Conservation (phyloP, 64 coral and sea anemone genomes). For the Stichodactyla helianthus region DNA sequence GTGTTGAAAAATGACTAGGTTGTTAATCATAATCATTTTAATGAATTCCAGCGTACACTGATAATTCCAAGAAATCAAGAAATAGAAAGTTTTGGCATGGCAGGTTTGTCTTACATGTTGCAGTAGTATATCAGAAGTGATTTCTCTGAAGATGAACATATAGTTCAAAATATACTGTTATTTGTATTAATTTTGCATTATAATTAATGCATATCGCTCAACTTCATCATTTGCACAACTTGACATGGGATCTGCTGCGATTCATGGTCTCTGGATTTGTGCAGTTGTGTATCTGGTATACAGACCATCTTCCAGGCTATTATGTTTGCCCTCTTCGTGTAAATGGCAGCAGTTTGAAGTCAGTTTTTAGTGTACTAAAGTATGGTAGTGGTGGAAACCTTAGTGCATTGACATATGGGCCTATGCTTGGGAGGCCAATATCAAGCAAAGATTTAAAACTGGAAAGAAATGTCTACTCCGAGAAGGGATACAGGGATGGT, state of each 20-base stretch:
- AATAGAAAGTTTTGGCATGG: conserved; percentile 26
- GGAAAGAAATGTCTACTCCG: conserved; percentile 20
- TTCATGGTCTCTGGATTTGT: conserved; percentile 35
- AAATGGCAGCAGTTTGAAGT: conserved; percentile 52
- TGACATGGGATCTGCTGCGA: conserved; percentile 55
- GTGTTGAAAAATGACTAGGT: neutral
- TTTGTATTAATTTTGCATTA: no score
- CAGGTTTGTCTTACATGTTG: conserved; percentile 16
- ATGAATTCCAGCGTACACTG: conserved; percentile 3
- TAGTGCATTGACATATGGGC: conserved; percentile 13
- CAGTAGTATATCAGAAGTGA: no score
- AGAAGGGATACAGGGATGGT: conserved; percentile 42
- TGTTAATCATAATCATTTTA: neutral
- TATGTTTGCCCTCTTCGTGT: conserved; percentile 45
- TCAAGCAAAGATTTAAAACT: conserved; percentile 12
- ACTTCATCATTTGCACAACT: neutral
- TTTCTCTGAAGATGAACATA: no score
- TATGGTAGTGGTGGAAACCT: conserved; percentile 49
- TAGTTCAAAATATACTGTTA: no score
- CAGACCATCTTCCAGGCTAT: conserved; percentile 19
- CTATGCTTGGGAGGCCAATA: conserved; percentile 43
- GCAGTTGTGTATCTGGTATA: conserved; percentile 45
- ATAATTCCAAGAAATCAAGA: conserved; percentile 17
- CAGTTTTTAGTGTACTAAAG: conserved; percentile 48
- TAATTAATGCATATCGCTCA: no score